phyloP scores from a whole-genome alignment of 2,113 vertebrate species.

The Hippopotamus amphibius region DNA sequence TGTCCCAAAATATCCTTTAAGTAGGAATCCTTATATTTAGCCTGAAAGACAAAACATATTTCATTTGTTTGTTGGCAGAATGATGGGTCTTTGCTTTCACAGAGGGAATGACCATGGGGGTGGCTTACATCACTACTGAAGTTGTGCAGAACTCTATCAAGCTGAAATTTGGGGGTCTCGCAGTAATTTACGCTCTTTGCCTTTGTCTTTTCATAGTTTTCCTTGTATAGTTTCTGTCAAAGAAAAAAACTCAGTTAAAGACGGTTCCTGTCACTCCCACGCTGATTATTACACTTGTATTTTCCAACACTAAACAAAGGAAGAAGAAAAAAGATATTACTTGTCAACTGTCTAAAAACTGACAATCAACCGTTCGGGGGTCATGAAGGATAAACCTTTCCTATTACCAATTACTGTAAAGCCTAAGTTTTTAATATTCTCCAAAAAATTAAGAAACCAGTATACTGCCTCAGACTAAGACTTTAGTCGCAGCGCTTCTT shows the following conservation, averaged over 20 bases:
- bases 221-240: constrained; percentile 96
- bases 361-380: not conserved
- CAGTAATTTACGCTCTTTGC: constrained; percentile 97
- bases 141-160: constrained; percentile 92
- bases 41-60: constrained; percentile 83
- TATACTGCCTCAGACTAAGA: not conserved
- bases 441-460: not conserved
- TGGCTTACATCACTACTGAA: constrained; percentile 92
- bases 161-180: constrained; percentile 97
- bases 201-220: constrained; percentile 93
- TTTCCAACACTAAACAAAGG: constrained; percentile 19
- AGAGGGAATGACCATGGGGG: rapidly evolving
- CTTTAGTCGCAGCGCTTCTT: not conserved
- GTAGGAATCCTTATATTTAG: constrained; percentile 94
- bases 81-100: not conserved
- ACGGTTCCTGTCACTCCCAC: constrained; percentile 27
- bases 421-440: not conserved
- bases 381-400: not conserved
- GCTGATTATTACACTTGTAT: constrained; percentile 30
- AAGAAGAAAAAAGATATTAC: constrained; percentile 26
- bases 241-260: constrained; percentile 37
- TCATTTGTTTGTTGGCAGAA: not conserved
- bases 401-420: constrained; percentile 40
- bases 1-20: constrained; percentile 94
- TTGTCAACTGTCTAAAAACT: constrained; percentile 51